phyloP scores from a whole-genome alignment of 2,888 invertebrate species.

The Sarcophaga caerulescens region DNA sequence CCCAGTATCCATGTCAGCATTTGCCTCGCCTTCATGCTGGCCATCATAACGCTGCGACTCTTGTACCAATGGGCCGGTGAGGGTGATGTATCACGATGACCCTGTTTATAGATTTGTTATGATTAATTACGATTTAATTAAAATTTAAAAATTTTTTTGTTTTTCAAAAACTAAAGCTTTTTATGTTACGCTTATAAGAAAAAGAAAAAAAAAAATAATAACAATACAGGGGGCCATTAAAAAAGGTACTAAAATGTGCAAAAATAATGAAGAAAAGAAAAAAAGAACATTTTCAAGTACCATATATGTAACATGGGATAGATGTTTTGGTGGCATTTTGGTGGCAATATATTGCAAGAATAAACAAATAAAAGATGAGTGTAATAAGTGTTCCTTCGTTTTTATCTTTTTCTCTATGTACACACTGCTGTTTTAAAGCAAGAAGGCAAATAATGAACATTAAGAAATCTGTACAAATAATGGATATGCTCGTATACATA shows the following conservation, averaged over 20 bases:
- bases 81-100: slow-evolving; percentile 80
- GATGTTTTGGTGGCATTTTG: not conserved
- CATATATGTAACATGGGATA: not conserved
- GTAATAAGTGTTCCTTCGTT: not conserved
- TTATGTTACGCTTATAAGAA: not conserved
- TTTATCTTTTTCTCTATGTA: not conserved
- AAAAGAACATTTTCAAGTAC: not conserved
- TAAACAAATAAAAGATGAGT: not conserved
- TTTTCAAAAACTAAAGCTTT: slow-evolving; percentile 26
- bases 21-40: slow-evolving; percentile 94
- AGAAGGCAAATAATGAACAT: slow-evolving; percentile 33
- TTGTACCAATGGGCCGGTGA: slow-evolving; percentile 91
- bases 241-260: slow-evolving; percentile 19
- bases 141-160: too few species aligned
- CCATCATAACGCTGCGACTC: slow-evolving; percentile 90
- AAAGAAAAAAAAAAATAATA: not conserved
- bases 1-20: slow-evolving; percentile 96
- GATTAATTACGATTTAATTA: slow-evolving; percentile 30
- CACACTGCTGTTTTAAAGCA: not conserved
- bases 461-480: slow-evolving; percentile 10
- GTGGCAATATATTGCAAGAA: not conserved
- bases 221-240: not conserved
- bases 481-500: not conserved
- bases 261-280: slow-evolving; percentile 1
- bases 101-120: slow-evolving; percentile 72